phyloP scores from a whole-genome alignment of 2,888 invertebrate species.

The Cremastobaeus sp. region DNA sequence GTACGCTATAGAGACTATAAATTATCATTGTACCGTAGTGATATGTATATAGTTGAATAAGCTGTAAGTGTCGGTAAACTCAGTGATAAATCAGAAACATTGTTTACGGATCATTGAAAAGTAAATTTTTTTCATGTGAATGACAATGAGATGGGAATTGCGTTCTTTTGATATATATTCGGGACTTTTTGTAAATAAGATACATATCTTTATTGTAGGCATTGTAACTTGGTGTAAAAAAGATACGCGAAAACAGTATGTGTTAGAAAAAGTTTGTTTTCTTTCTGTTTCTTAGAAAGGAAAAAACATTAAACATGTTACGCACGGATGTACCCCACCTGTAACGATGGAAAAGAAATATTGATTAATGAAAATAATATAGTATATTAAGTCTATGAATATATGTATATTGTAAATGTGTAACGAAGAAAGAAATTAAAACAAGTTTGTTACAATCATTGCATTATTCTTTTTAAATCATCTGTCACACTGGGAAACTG shows the following conservation, averaged over 20 bases:
- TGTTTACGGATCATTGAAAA: conserved; percentile 40
- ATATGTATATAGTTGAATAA: conserved; percentile 60
- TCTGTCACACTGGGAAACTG: too few species aligned
- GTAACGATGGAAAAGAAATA: conserved; percentile 69
- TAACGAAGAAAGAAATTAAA: conserved; percentile 77
- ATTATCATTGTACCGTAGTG: conserved; percentile 56
- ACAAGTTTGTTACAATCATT: conserved; percentile 74
- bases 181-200: conserved; percentile 75
- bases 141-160: conserved; percentile 42
- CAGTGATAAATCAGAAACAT: conserved; percentile 25
- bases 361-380: conserved; percentile 68
- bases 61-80: conserved; percentile 40
- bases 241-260: conserved; percentile 64
- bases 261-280: conserved; percentile 62
- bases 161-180: conserved; percentile 58
- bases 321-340: conserved; percentile 67
- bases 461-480: not conserved
- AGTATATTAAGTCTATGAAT: conserved; percentile 71
- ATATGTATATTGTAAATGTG: conserved; percentile 77
- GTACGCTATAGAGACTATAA: conserved; percentile 55
- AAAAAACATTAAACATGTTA: conserved; percentile 58
- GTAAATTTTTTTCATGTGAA: conserved; percentile 25
- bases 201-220: conserved; percentile 73
- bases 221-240: conserved; percentile 71
- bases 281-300: conserved; percentile 59